A percentile compares a stretch with the other conserved stretches of the same genome.
Evolutionary conservation across 1,140 invertebrate species (phyloP).

Genomic region (Musca domestica): DNA sequence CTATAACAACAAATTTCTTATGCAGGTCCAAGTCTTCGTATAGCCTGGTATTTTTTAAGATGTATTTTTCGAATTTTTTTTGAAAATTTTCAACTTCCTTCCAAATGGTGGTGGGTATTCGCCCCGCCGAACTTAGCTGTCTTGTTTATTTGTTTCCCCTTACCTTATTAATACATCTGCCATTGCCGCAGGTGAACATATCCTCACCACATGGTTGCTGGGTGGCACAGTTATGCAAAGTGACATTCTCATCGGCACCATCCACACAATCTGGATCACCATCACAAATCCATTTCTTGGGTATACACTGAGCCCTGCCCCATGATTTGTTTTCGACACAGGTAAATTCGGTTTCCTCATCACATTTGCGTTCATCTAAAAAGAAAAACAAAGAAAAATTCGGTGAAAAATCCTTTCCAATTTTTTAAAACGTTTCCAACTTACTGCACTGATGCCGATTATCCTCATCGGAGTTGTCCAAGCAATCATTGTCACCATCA

Average conservation of each 20-base stretch:
- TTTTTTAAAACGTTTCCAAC: constrained; percentile 46
- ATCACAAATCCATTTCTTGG: constrained; percentile 91
- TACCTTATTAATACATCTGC: constrained; percentile 77
- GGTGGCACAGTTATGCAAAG: constrained; percentile 75
- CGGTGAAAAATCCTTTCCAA: constrained; percentile 5
- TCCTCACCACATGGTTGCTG: constrained; percentile 78
- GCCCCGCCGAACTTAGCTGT: too few relatives aligned
- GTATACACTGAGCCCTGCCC: constrained; percentile 90
- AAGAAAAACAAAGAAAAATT: not conserved
- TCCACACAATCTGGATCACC: constrained; percentile 95
- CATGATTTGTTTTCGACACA: constrained; percentile 86
- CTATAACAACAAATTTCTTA: too few relatives aligned
- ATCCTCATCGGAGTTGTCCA: constrained; percentile 91
- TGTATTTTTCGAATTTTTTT: too few relatives aligned
- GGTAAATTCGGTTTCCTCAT: constrained; percentile 88
- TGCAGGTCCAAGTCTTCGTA: too few relatives aligned
- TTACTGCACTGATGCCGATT: constrained; percentile 85
- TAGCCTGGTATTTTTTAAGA: too few relatives aligned
- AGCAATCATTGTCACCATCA: constrained; percentile 85
- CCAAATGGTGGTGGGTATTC: too few relatives aligned
- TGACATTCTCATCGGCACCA: constrained; percentile 92
- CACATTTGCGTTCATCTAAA: constrained; percentile 82
- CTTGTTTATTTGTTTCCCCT: too few relatives aligned
- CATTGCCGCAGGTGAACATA: constrained; percentile 89
- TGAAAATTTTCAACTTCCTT: too few relatives aligned